phyloP scores from a whole-genome alignment of 2,797 vertebrate genomes.

The Alectoris magna region DNA sequence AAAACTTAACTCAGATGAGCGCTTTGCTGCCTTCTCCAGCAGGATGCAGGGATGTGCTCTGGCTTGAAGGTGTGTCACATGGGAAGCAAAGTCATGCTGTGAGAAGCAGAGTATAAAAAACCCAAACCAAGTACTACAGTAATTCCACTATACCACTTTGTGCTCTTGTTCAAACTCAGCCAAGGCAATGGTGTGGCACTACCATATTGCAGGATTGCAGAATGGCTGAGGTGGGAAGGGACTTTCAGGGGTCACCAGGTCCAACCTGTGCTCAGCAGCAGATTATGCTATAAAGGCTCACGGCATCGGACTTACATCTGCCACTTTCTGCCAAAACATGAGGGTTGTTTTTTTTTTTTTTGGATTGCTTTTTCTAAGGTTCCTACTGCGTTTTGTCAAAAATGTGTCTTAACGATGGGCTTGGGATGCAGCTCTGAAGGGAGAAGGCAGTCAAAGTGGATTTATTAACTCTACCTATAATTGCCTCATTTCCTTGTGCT shows the following conservation, averaged over 20 bases:
- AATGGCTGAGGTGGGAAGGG: neutral
- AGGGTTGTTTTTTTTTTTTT: neutral
- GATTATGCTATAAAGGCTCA: neutral
- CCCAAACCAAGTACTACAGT: neutral
- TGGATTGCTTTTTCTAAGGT: neutral
- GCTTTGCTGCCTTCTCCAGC: neutral
- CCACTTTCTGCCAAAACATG: neutral
- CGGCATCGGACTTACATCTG: accelerated
- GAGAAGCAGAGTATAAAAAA: neutral
- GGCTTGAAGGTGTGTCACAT: neutral
- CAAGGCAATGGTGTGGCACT: neutral
- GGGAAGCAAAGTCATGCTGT: neutral
- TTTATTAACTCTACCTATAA: conserved; percentile 30
- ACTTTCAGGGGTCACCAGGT: neutral
- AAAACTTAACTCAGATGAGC: neutral
- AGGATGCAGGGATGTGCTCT: neutral
- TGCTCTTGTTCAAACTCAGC: neutral
- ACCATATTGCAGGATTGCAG: no score
- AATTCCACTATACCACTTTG: neutral
- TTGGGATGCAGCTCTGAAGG: neutral
- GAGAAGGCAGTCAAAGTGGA: neutral
- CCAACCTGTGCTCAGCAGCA: neutral
- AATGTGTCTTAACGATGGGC: neutral
- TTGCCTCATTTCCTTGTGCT: conserved; percentile 12
- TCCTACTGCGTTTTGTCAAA: neutral